A percentile compares a stretch with the other conserved stretches of the same genome.
These are phyloP conservation scores for Coranthus polyacanthus DNA, from an alignment of 2,797 vertebrate species.

Conservation along the genomic window DNA sequence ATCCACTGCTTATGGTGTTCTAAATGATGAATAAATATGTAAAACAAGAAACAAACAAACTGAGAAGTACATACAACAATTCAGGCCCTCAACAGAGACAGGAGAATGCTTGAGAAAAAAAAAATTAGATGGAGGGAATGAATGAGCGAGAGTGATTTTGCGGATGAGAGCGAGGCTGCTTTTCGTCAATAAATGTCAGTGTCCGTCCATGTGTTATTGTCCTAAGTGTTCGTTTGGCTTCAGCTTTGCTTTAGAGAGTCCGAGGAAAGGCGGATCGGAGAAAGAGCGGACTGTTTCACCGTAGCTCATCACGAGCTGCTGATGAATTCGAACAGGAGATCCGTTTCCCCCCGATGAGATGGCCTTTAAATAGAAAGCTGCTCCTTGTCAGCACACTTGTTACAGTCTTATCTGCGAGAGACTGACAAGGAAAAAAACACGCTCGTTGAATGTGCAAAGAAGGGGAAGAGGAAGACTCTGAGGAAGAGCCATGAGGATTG, in stretches of 20 bases:
- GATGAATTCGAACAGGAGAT: conserved; percentile 3
- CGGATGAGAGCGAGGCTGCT: conserved; percentile 49
- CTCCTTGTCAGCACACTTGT: conserved; percentile 13
- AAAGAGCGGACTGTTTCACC: neutral
- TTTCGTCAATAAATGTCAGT: conserved; percentile 55
- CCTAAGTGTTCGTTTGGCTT: conserved; percentile 56
- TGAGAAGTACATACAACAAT: conserved; percentile 28
- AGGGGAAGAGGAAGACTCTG: neutral
- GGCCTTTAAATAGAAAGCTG: conserved; percentile 4
- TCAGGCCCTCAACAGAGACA: conserved; percentile 27
- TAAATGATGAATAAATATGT: conserved; percentile 53
- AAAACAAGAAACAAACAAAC: conserved; percentile 31
- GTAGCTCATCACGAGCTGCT: neutral
- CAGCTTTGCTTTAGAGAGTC: conserved; percentile 61
- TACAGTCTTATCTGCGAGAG: neutral
- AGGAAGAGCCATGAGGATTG: conserved; percentile 28
- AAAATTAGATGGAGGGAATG: conserved; percentile 17
- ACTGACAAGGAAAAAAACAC: conserved; percentile 7
- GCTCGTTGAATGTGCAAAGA: conserved; percentile 17
- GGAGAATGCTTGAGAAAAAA: conserved; percentile 18
- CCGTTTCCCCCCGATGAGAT: neutral
- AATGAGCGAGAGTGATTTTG: conserved; percentile 32
- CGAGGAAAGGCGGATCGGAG: neutral
- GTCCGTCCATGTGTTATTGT: conserved; percentile 64
- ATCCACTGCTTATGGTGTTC: conserved; percentile 64